phyloP scores from a whole-genome alignment of 2,797 vertebrate species.

The Xenops minutus region DNA sequence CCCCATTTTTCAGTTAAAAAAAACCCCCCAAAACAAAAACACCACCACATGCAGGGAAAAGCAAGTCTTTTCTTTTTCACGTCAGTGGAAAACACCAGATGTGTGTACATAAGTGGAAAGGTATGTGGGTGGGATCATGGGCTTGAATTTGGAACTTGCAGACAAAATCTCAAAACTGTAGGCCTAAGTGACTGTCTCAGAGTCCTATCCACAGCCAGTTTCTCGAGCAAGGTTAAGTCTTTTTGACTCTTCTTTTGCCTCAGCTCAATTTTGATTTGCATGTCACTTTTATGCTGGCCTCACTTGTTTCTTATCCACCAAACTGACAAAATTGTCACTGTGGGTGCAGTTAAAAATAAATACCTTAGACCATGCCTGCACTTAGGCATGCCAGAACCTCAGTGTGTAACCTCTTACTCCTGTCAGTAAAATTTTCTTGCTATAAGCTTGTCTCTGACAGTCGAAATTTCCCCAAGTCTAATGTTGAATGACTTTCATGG shows the following conservation, averaged over 20 bases:
- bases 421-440: background rate
- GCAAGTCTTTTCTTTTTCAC: background rate
- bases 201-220: background rate
- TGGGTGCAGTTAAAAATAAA: background rate
- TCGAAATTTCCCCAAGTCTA: background rate
- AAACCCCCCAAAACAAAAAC: background rate
- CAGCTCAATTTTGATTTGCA: background rate
- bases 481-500: rapidly evolving
- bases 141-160: slow-evolving; percentile 9
- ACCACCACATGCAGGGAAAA: background rate
- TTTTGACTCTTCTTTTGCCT: background rate
- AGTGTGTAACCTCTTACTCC: background rate
- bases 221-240: background rate
- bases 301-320: background rate
- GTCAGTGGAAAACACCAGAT: slow-evolving; percentile 56
- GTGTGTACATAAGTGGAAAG: slow-evolving; percentile 44
- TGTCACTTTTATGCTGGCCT: background rate
- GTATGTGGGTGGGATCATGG: slow-evolving; percentile 55
- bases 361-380: rapidly evolving
- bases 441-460: background rate
- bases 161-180: background rate
- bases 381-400: background rate
- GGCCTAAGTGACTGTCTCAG: background rate
- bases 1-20: background rate
- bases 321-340: background rate